A percentile compares a stretch with the other conserved stretches of the same genome.
Evolutionary conservation across 2,113 vertebrate species (phyloP).

Genomic region (Corythornis madagascariensis): DNA sequence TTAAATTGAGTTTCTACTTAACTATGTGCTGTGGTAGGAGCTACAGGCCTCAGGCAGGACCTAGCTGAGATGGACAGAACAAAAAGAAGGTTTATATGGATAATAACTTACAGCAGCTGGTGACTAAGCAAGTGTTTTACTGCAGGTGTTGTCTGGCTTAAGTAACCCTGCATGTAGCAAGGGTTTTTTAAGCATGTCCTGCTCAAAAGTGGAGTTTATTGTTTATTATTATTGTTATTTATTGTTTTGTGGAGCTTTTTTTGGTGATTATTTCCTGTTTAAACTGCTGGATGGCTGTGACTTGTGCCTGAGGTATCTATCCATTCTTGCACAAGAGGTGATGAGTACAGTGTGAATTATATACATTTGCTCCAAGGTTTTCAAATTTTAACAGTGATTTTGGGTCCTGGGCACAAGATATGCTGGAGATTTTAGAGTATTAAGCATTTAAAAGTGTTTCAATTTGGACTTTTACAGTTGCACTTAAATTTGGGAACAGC

Average conservation of each 20-base stretch:
- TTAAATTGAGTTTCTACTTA: fast-evolving
- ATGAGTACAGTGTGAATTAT: background rate
- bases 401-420: background rate
- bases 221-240: too few species aligned
- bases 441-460: background rate
- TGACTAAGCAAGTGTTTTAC: fast-evolving
- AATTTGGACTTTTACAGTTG: background rate
- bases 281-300: background rate
- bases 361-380: background rate
- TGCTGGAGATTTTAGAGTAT: background rate
- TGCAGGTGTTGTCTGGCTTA: fast-evolving
- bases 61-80: background rate
- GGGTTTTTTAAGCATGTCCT: background rate
- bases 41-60: background rate
- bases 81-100: background rate
- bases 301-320: too few species aligned
- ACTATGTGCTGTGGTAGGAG: background rate
- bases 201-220: background rate
- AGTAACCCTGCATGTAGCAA: background rate
- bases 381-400: background rate
- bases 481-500: background rate
- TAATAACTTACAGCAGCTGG: fast-evolving
- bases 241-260: background rate
- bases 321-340: background rate
- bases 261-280: background rate